A percentile compares a stretch with the other conserved stretches of the same genome.
Conservation (phyloP, 1,140 invertebrate genomes). For the Colletes latitarsis region DNA sequence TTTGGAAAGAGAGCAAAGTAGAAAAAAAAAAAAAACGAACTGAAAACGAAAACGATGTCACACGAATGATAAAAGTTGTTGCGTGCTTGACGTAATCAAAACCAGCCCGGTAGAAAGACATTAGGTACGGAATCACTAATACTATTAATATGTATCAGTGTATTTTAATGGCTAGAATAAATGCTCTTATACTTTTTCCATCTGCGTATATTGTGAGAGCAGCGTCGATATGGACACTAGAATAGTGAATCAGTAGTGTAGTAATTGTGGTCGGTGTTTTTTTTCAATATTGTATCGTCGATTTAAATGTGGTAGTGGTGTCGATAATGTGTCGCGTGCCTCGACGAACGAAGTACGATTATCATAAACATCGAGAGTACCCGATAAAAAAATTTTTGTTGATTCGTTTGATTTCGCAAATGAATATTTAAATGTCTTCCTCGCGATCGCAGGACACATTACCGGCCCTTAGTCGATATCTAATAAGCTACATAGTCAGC, state of each 20-base stretch:
- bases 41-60: conserved; percentile 16
- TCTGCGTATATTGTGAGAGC: conserved; percentile 78
- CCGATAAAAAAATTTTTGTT: no score
- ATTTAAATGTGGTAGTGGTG: conserved; percentile 80
- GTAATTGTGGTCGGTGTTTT: conserved; percentile 80
- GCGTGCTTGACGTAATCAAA: conserved; percentile 79
- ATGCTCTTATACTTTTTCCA: conserved; percentile 77
- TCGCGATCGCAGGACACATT: conserved; percentile 51
- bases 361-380: no score
- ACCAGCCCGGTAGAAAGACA: conserved; percentile 80
- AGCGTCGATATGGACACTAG: conserved; percentile 78
- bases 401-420: not conserved
- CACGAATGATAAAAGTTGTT: conserved; percentile 51
- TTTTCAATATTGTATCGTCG: conserved; percentile 79
- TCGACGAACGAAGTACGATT: not conserved
- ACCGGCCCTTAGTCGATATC: conserved; percentile 77
- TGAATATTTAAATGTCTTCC: not conserved
- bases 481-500: conserved; percentile 79
- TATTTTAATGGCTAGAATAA: conserved; percentile 79
- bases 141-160: conserved; percentile 81
- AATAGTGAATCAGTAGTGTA: conserved; percentile 80
- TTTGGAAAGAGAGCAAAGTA: conserved; percentile 27
- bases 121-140: conserved; percentile 81
- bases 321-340: conserved; percentile 46
- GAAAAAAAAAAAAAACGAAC: conserved; percentile 41